Percentiles rank a stretch among this genome's conserved stretches.
Evolutionary conservation across 2,797 vertebrate genomes (phyloP).

Genomic region (Sebastes baramenuke): DNA sequence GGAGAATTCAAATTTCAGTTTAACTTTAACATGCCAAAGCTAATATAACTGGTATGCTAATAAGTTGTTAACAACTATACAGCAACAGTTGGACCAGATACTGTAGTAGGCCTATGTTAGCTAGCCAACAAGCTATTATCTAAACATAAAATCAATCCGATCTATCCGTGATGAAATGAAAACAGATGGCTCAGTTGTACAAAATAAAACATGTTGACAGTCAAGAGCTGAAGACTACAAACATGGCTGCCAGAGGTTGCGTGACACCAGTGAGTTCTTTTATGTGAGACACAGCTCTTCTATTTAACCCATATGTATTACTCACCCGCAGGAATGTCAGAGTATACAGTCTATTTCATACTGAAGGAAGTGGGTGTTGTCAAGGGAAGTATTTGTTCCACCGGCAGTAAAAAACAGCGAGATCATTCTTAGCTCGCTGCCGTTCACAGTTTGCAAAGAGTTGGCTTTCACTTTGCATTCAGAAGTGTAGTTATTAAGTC

Average conservation of each 20-base stretch:
- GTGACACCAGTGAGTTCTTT: neutral
- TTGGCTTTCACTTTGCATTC: constrained; percentile 1
- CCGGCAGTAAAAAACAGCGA: constrained; percentile 21
- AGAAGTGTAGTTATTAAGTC: neutral
- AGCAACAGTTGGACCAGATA: neutral
- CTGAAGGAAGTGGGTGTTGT: neutral
- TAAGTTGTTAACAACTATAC: neutral
- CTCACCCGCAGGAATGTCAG: constrained; percentile 35
- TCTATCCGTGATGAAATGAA: neutral
- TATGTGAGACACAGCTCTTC: neutral
- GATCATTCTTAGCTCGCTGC: neutral
- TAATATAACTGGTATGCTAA: constrained; percentile 7
- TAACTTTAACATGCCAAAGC: constrained; percentile 12
- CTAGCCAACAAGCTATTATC: neutral
- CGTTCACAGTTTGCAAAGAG: constrained; percentile 14
- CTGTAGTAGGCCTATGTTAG: neutral
- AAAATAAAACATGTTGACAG: neutral
- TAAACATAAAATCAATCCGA: constrained; percentile 7
- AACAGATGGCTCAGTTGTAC: neutral
- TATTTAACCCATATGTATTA: constrained; percentile 1
- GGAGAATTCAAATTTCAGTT: neutral
- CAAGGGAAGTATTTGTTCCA: neutral
- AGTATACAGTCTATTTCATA: constrained; percentile 15
- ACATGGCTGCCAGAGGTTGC: neutral
- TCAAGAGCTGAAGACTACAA: neutral